phyloP scores from a whole-genome alignment of 2,888 invertebrate species.

The Rhogogaster chlorosoma region DNA sequence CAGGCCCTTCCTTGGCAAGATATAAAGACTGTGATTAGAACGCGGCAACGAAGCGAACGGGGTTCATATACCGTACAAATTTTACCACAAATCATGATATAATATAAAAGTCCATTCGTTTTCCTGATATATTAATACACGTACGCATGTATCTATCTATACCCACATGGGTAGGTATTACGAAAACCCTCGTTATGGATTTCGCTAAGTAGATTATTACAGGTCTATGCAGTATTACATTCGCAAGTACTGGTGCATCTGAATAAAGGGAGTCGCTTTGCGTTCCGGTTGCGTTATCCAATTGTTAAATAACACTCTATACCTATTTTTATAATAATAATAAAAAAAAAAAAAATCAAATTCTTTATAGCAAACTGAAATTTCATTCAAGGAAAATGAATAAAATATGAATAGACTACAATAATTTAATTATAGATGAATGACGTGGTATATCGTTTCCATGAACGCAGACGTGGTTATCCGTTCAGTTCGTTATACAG shows the following conservation, averaged over 20 bases:
- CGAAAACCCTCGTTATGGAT: slow-evolving; percentile 10
- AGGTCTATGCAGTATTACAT: background rate
- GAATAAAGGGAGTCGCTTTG: background rate
- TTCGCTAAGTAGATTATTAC: slow-evolving; percentile 12
- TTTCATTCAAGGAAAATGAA: background rate
- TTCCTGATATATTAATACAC: background rate
- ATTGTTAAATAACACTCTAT: background rate
- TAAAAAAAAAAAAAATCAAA: too few relatives aligned
- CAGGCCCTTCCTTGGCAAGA: background rate
- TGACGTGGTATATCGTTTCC: background rate
- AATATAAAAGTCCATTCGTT: background rate
- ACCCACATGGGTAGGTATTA: background rate
- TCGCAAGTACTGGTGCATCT: background rate
- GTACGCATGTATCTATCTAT: background rate
- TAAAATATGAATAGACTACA: background rate
- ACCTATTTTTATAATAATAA: too few relatives aligned
- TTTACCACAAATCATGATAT: background rate
- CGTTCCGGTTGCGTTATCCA: background rate
- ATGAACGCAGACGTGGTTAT: background rate
- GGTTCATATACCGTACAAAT: background rate
- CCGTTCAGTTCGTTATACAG: background rate
- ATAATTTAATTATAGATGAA: background rate
- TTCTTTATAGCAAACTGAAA: background rate
- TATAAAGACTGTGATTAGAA: background rate
- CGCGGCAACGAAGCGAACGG: background rate